Evolutionary conservation across 2,113 vertebrate species (phyloP).

Genomic region (Alectura lathami): DNA sequence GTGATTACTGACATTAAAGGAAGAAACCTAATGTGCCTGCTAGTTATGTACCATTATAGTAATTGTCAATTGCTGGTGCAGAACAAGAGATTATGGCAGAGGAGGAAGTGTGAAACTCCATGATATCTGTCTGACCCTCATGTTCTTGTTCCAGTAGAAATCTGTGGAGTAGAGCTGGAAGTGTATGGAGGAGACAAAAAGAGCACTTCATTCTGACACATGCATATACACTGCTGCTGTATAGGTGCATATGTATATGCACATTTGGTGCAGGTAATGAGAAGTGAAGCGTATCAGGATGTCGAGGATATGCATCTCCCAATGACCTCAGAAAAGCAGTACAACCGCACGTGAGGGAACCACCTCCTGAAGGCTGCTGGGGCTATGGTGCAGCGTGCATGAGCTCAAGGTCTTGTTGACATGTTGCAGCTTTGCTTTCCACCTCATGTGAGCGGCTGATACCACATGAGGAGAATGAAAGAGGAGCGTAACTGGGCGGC

Average conservation of each 20-base stretch:
- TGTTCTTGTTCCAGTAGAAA: background rate
- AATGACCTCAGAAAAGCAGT: background rate
- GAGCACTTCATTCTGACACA: background rate
- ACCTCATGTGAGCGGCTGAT: background rate
- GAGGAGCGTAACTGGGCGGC: background rate
- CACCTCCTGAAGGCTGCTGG: background rate
- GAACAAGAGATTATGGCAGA: background rate
- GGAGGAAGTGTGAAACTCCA: background rate
- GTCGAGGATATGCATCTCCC: background rate
- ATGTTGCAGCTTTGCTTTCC: fast-evolving
- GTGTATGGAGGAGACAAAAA: background rate
- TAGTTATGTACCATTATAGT: background rate
- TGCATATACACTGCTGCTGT: background rate
- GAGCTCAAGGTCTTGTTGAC: background rate
- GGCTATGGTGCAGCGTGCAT: fast-evolving
- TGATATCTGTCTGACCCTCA: background rate
- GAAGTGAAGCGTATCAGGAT: background rate
- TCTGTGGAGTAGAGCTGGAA: background rate
- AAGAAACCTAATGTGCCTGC: background rate
- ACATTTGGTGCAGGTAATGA: background rate
- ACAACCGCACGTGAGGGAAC: background rate
- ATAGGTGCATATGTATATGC: background rate
- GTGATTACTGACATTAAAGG: background rate
- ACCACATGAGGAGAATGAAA: background rate
- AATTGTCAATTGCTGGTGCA: background rate